phyloP scores from a whole-genome alignment of 2,113 vertebrate species.

The Odontophorus gujanensis region DNA sequence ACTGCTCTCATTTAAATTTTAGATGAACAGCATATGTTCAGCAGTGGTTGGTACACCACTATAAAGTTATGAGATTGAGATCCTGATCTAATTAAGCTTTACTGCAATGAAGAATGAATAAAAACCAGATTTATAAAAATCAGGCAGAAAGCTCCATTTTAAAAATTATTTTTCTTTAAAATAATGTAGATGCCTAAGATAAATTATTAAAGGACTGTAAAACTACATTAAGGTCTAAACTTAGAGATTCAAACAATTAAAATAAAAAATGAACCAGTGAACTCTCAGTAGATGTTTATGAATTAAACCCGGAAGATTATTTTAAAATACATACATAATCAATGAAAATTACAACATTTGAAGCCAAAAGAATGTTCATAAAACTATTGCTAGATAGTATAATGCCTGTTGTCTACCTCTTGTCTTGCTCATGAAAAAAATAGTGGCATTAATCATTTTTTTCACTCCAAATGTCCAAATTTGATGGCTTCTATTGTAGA shows the following conservation, averaged over 20 bases:
- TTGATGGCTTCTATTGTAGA: background rate
- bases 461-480: rapidly evolving
- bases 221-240: background rate
- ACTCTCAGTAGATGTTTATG: background rate
- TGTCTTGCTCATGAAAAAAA: background rate
- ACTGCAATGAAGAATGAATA: background rate
- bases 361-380: background rate
- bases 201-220: background rate
- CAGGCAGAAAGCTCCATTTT: background rate
- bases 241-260: background rate
- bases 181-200: background rate
- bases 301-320: background rate
- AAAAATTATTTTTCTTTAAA: background rate
- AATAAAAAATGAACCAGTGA: background rate
- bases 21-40: background rate
- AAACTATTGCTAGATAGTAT: too few relatives aligned
- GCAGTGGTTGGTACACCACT: background rate
- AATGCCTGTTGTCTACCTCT: background rate
- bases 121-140: background rate
- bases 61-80: background rate
- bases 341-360: background rate
- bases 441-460: background rate
- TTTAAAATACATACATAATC: background rate
- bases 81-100: background rate
- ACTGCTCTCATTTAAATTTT: background rate